Evolutionary conservation across 1,140 invertebrate species (phyloP).

Genomic region (Tetranychus urticae): DNA sequence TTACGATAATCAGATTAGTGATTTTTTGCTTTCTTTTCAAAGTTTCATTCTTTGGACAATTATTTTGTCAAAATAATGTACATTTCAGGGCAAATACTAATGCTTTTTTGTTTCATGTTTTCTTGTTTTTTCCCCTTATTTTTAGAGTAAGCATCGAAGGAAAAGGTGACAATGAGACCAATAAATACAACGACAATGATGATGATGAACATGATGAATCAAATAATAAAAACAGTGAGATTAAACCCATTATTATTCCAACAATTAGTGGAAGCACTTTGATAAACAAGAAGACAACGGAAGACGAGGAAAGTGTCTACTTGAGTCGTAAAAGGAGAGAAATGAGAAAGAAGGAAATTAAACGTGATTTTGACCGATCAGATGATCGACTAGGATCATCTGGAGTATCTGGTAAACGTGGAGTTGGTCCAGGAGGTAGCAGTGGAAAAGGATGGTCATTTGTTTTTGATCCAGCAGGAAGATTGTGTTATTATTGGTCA

Average conservation of each 20-base stretch:
- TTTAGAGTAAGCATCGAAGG: too few species aligned
- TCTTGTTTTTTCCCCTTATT: too few species aligned
- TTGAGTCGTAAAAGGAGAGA: neutral
- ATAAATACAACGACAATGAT: neutral
- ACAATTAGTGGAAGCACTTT: neutral
- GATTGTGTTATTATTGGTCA: constrained; percentile 83
- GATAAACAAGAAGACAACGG: neutral
- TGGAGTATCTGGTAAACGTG: constrained; percentile 45
- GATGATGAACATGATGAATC: neutral
- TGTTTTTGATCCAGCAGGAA: constrained; percentile 36
- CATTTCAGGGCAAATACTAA: too few species aligned
- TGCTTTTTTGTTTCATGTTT: too few species aligned
- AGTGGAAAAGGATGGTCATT: constrained; percentile 51
- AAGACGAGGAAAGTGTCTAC: neutral
- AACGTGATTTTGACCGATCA: neutral
- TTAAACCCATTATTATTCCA: neutral
- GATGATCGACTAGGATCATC: neutral
- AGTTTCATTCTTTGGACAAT: too few species aligned
- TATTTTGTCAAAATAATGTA: too few species aligned
- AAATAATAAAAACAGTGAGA: neutral
- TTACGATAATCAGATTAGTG: too few species aligned
- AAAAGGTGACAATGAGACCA: neutral
- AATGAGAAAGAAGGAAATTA: neutral
- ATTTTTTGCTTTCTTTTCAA: too few species aligned
- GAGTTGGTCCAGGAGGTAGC: constrained; percentile 20